A percentile compares a stretch with the other conserved stretches of the same genome.
phyloP scores from a whole-genome alignment of 2,113 vertebrate genomes.

The Ctenodactylus gundi region DNA sequence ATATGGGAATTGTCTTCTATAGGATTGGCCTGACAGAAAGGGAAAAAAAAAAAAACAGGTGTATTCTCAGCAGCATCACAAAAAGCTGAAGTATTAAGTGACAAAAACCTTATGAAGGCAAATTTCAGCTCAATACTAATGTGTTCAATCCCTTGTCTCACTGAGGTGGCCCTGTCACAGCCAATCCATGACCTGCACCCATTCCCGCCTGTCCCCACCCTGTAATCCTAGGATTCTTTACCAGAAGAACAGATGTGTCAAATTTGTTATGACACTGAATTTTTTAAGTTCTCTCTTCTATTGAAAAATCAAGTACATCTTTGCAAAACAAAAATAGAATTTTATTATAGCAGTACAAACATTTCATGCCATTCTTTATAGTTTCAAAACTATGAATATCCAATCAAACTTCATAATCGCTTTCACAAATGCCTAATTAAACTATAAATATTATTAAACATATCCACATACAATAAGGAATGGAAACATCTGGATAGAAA shows the following conservation, averaged over 20 bases:
- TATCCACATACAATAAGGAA: constrained; percentile 72
- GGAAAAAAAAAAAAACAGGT: not conserved
- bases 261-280: constrained; percentile 73
- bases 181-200: not conserved
- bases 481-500: constrained; percentile 79
- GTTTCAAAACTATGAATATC: constrained; percentile 80
- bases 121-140: not conserved
- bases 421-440: constrained; percentile 79
- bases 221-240: constrained; percentile 36
- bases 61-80: not conserved
- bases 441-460: constrained; percentile 82
- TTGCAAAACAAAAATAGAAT: constrained; percentile 80
- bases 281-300: constrained; percentile 71
- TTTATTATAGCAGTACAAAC: constrained; percentile 79
- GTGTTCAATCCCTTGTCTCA: not conserved
- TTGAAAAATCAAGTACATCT: constrained; percentile 80
- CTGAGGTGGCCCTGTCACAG: not conserved
- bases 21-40: not conserved
- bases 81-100: not conserved
- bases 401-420: constrained; percentile 79
- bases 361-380: constrained; percentile 77
- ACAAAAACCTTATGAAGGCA: constrained; percentile 17
- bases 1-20: not conserved
- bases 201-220: not conserved
- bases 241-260: constrained; percentile 72